Conservation (phyloP, 2,888 invertebrate genomes). For the Coelopa pilipes region DNA sequence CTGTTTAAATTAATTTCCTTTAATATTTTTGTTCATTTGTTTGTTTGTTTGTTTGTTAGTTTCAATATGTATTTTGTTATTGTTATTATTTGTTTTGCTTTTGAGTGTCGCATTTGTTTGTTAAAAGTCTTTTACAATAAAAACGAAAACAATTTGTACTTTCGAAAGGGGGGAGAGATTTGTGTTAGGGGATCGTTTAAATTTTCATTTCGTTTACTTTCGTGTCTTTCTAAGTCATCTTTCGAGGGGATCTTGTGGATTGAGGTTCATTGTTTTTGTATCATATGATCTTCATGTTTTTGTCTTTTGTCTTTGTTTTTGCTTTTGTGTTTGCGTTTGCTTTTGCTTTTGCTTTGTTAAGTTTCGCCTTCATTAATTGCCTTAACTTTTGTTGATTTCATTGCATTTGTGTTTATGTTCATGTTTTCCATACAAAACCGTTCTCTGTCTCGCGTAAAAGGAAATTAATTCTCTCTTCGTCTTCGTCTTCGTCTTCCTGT, state of each 20-base stretch:
- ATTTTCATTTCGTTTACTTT: slow-evolving; percentile 42
- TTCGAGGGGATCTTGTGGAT: slow-evolving; percentile 62
- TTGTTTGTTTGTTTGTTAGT: slow-evolving; percentile 23
- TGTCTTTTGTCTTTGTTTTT: not conserved
- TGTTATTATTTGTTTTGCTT: slow-evolving; percentile 29
- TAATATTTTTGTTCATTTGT: slow-evolving; percentile 27
- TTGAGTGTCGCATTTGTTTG: slow-evolving; percentile 27
- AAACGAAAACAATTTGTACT: slow-evolving; percentile 68
- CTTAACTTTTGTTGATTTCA: not conserved
- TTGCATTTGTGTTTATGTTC: not conserved
- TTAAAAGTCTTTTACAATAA: slow-evolving; percentile 61
- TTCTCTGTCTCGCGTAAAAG: slow-evolving; percentile 3
- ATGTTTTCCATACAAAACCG: not conserved
- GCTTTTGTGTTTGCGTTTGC: not conserved
- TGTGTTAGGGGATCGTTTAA: slow-evolving; percentile 51
- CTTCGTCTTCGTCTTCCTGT: not conserved
- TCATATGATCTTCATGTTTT: slow-evolving; percentile 24
- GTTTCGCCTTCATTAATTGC: not conserved
- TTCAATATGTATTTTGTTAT: slow-evolving; percentile 33
- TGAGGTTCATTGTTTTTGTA: slow-evolving; percentile 59
- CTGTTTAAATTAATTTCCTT: slow-evolving; percentile 18
- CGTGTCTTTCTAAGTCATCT: slow-evolving; percentile 28
- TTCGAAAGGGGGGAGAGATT: slow-evolving; percentile 65
- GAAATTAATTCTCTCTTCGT: not conserved
- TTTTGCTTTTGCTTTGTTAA: too few species aligned